These are phyloP conservation scores for Salvator merianae DNA, from an alignment of 2,113 vertebrate genomes.

Conservation along the genomic window DNA sequence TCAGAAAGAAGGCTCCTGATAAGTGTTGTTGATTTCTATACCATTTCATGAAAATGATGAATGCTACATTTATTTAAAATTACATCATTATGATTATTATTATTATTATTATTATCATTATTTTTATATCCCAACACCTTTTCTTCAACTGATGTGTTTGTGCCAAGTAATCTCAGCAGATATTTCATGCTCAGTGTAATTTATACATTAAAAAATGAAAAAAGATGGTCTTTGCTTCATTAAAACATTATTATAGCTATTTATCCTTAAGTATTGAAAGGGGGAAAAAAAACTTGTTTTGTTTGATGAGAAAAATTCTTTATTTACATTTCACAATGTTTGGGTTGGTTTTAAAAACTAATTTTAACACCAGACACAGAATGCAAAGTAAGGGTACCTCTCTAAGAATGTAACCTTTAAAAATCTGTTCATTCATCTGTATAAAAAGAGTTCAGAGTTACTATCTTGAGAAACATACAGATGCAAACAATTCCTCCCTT, in stretches of 20 bases:
- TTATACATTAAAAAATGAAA: neutral
- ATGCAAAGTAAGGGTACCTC: neutral
- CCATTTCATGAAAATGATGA: neutral
- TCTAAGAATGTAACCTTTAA: conserved; percentile 35
- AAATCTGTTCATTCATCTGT: conserved; percentile 32
- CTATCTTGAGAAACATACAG: conserved; percentile 31
- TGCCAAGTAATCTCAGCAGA: too few species aligned
- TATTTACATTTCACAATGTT: conserved; percentile 18
- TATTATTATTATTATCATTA: too few species aligned
- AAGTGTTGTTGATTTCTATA: too few species aligned
- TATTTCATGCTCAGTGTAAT: too few species aligned
- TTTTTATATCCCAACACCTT: neutral
- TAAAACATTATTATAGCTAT: conserved; percentile 11
- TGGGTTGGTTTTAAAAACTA: neutral
- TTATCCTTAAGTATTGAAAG: conserved; percentile 21
- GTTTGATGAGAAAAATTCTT: conserved; percentile 13
- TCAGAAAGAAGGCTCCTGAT: too few species aligned
- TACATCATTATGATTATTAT: too few species aligned
- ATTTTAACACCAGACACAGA: conserved; percentile 23
- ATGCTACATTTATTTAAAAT: neutral
- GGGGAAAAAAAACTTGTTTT: neutral
- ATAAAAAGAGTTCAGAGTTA: conserved; percentile 32
- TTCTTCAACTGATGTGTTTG: conserved; percentile 29
- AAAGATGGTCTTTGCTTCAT: conserved; percentile 1
- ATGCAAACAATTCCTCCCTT: conserved; percentile 45